Percentiles rank a stretch among this genome's conserved stretches.
Evolutionary conservation across 2,113 vertebrate genomes (phyloP).

Genomic region (Pygoscelis antarcticus): DNA sequence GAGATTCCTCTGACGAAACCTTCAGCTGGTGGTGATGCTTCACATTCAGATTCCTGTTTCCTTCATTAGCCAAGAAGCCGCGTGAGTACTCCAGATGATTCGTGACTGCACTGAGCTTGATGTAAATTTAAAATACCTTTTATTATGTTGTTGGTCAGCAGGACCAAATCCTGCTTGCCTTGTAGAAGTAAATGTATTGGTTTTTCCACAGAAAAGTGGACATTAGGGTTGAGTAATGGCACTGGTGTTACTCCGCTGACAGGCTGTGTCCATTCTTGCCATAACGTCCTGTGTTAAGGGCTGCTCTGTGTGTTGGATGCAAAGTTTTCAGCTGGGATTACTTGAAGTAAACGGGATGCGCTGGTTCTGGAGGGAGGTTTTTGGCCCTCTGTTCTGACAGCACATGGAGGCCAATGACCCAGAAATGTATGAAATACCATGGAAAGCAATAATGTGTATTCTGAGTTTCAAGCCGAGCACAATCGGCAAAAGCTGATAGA

Average conservation of each 20-base stretch:
- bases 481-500: neutral
- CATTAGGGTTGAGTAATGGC: neutral
- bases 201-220: neutral
- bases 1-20: neutral
- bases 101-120: neutral
- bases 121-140: neutral
- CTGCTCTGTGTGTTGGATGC: neutral
- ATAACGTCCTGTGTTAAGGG: rapidly evolving
- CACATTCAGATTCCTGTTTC: neutral
- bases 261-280: rapidly evolving
- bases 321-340: neutral
- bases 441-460: neutral
- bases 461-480: neutral
- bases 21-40: neutral
- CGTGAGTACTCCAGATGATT: neutral
- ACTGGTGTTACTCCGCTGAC: neutral
- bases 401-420: neutral
- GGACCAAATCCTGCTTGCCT: neutral
- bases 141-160: neutral
- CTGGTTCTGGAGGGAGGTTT: neutral
- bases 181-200: neutral
- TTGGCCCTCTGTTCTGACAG: neutral
- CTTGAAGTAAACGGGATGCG: neutral
- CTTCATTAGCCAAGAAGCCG: neutral
- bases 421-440: rapidly evolving